Base-by-base conservation (phyloP, 2,888 invertebrate species). In the Augochlorella aurata region DNA sequence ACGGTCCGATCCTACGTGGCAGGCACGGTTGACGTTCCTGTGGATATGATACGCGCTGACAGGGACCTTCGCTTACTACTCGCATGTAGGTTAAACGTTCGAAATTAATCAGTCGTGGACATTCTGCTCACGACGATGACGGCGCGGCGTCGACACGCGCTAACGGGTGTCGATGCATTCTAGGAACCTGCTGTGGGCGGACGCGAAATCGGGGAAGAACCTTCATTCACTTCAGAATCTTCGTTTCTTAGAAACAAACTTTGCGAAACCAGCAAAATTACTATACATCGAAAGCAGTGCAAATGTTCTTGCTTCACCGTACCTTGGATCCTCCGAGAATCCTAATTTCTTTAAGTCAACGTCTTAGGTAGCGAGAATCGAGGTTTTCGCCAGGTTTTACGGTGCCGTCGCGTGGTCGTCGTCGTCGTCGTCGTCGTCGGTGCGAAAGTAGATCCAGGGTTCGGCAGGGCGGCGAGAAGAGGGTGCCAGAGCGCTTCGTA, bases 81-180 rank as follows among this genome's bases (percentile, higher is more conserved):
- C 72, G 82, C 82, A 79, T 78, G 83, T 83, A 76, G 82, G 83
- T 82, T 82, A 83, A 83, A 83, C 83, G 83, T n/a, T 78, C 69
- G 79, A 79, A 83, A 75, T 73, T 75, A 77, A 83, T 72, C 83
- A 69, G 76, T 65, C 83, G 79, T 83, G 70, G 63, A 74, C 52
- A 84, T 84, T 83, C 83, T 29, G 21, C 83, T 84, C 83, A 79
- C 83, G 83, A 52, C 10, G 24, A 38, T 38, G 38, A 3, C 38
- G 38, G 38, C 38, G 8, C 21, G 63, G 24, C 83, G 67, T 63
- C 70, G 79, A 84, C 83, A 84, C 83, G 83, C 79, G 83, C 83
- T 73, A 82, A 73, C 73, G 75, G 71, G 69, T 44, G 73, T 79
- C 79, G 29, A 21, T 70, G 83, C 77, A 83, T 83, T 82, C 61